Evolutionary conservation across 2,888 invertebrate species (phyloP).

Genomic region (Cryptops parisi): DNA sequence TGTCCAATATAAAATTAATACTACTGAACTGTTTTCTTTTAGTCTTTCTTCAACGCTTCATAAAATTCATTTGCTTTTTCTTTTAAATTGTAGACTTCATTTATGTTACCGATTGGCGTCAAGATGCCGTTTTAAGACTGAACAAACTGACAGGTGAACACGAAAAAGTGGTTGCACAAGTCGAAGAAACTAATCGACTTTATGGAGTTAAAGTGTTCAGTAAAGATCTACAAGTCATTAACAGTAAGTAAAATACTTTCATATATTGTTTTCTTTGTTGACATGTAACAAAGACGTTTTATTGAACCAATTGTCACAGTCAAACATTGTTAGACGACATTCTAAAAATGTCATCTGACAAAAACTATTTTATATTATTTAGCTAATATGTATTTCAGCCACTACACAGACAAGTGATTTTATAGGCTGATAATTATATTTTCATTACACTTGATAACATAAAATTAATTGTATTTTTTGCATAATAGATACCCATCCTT

Average conservation of each 20-base stretch:
- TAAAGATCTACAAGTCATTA: constrained; percentile 23
- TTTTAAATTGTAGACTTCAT: constrained; percentile 50
- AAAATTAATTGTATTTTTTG: not conserved
- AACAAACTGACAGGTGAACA: constrained; percentile 78
- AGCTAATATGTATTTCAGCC: too few relatives aligned
- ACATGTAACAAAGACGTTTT: not conserved
- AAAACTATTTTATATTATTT: not conserved
- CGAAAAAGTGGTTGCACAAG: constrained; percentile 70
- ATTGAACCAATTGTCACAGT: constrained; percentile 10
- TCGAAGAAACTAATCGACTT: constrained; percentile 75
- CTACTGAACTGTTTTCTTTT: not conserved
- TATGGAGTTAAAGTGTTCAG: constrained; percentile 66
- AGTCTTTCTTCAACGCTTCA: not conserved
- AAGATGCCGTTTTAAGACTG: constrained; percentile 82
- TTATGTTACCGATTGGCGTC: constrained; percentile 94
- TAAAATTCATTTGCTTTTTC: too few relatives aligned
- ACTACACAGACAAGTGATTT: too few relatives aligned
- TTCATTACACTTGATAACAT: not conserved
- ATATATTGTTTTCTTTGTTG: not conserved
- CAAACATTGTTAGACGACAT: too few relatives aligned
- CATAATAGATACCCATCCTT: constrained; percentile 50
- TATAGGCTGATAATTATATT: constrained; percentile 42
- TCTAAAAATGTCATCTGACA: too few relatives aligned
- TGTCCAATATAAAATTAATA: too few relatives aligned
- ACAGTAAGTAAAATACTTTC: constrained; percentile 19